Evolutionary conservation across 2,888 invertebrate genomes (phyloP).

Genomic region (Steromphala cineraria): DNA sequence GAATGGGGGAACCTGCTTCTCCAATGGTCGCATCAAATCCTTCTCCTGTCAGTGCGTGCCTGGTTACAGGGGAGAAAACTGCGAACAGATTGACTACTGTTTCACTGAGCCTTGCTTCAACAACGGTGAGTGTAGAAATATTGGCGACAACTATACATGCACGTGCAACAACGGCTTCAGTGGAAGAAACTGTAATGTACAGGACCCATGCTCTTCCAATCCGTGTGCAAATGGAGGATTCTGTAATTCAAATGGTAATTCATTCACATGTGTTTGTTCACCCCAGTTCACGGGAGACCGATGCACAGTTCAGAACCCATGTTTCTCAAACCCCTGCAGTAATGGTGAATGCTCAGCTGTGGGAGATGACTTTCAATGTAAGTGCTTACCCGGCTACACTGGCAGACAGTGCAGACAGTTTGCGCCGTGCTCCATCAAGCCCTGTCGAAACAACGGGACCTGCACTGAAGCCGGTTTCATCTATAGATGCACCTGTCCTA

Average conservation of each 20-base stretch:
- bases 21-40: not conserved
- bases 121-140: not conserved
- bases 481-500: constrained; percentile 6
- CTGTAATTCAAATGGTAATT: not conserved
- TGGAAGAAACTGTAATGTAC: constrained; percentile 1
- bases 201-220: constrained; percentile 6
- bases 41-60: not conserved
- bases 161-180: constrained; percentile 12
- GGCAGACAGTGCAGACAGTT: not conserved
- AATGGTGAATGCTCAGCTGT: not conserved
- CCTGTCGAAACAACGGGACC: constrained; percentile 20
- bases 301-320: not conserved
- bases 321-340: not conserved
- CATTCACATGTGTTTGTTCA: not conserved
- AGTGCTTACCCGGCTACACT: not conserved
- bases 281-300: not conserved
- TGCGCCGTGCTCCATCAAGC: not conserved
- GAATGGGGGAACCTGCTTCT: constrained; percentile 16
- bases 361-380: not conserved
- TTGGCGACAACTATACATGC: not conserved
- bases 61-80: constrained; percentile 5
- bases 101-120: constrained; percentile 14
- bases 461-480: not conserved
- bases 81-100: constrained; percentile 10
- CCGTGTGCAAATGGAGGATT: constrained; percentile 13